Base-by-base conservation (phyloP, 2,113 vertebrate species). In the Egretta garzetta region DNA sequence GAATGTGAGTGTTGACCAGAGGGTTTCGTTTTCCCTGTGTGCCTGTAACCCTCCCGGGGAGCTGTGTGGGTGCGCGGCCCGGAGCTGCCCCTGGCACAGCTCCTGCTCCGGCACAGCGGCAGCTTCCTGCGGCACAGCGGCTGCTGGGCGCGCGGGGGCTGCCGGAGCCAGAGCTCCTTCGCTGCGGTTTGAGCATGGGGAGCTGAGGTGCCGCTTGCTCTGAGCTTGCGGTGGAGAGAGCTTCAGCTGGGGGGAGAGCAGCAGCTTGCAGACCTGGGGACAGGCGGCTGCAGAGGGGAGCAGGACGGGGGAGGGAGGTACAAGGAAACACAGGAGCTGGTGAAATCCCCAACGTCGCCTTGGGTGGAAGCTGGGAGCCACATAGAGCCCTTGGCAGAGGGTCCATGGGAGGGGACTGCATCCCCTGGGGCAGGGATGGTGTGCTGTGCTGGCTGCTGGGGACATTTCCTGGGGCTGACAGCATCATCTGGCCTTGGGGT, bases 341-440 rank as follows among this genome's bases (percentile, higher is more conserved):
- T 14, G 60, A 56, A 35, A 6, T 45, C 17, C 41, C 24, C 4
- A 1, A 28, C 2, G 6, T 15, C 2, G 1, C 59, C 5, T 2
- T 7, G 50, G 30, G 33, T 56, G 35, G 47, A 45, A 85, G 66
- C 35, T 79, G 70, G 43, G 15, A 58, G 16, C 33, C 1, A 0
- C 2, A 4, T 4, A 21, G 60, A 41, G 50, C 19, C 37, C 8
- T 5, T 9, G 58, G 43, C 26, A 70, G 55, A 59, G 49, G 53
- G 53, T 32, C 59, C 1, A 0, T 39, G 55, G 39, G 41, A 64
- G 58, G 43, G 62, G 72, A 30, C 58, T 86, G 33, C 63, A 60
- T 8, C 33, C 84, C 1, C 0, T 0, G 0, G 35, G 47, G 15
- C 30, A 45, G 39, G 24, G 23, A 8, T 4, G 1, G 12, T 16